phyloP scores from a whole-genome alignment of 2,797 vertebrate species.

The Peromyscus aztecus region DNA sequence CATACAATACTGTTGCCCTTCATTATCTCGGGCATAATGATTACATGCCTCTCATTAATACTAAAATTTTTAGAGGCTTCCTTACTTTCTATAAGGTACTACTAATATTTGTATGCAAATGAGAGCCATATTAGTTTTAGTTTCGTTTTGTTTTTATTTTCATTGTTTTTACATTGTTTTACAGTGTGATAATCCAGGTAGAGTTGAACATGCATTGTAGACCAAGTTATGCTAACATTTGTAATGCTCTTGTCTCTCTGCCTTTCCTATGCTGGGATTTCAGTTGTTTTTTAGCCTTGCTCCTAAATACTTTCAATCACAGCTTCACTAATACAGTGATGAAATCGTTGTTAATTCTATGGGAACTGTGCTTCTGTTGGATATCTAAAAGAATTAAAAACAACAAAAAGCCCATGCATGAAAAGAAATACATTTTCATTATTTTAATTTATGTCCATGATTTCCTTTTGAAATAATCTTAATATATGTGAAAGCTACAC shows the following conservation, averaged over 20 bases:
- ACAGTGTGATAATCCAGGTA: not conserved
- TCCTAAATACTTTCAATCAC: not conserved
- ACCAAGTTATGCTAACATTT: not conserved
- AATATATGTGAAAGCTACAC: not conserved
- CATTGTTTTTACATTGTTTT: not conserved
- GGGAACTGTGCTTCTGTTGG: not conserved
- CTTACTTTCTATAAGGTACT: not conserved
- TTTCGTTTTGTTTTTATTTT: not conserved
- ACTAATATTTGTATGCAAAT: not conserved
- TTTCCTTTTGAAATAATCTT: not conserved
- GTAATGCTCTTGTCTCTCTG: not conserved
- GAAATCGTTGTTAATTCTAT: not conserved
- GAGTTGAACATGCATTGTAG: too few species aligned
- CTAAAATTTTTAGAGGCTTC: not conserved
- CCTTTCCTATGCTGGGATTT: not conserved
- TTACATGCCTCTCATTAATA: too few species aligned
- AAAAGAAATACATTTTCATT: not conserved
- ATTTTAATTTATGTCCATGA: not conserved
- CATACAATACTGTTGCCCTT: not conserved
- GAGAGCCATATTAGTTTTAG: not conserved
- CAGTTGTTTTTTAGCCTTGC: too few species aligned
- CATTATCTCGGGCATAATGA: accelerated
- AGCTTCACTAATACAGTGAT: not conserved
- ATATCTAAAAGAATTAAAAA: not conserved
- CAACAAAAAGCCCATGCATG: not conserved